Base-by-base conservation (phyloP, 1,140 invertebrate species). In the Drosophila azteca region DNA sequence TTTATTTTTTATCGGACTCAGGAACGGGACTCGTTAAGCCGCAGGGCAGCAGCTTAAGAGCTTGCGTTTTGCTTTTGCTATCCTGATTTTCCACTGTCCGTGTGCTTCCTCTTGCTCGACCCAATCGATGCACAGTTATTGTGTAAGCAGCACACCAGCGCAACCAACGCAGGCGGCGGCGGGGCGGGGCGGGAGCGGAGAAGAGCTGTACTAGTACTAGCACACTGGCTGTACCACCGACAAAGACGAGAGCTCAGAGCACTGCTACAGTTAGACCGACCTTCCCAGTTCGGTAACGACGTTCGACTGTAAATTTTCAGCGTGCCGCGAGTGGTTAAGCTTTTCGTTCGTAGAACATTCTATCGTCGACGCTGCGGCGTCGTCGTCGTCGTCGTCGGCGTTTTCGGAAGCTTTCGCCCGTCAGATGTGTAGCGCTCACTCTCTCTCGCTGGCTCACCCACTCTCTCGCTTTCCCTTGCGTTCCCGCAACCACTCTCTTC, bases 261-360 rank as follows among this genome's bases (percentile, higher is more conserved):
- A 84, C 74, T 88, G 77, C 84, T 78, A 85, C 83, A 81, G 77
- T 88, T 81, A 83, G 79, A 90, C 90, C 85, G 82, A 83, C 82
- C 80, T 91, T 91, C 87, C 87, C 68, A 84, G 90, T 90, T 88
- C 82, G 79, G 82, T 88, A 90, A 88, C 90, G 87, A 80, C 90
- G 90, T 83, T 91, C 90, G 90, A 91, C 90, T 91, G 90, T 91
- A 90, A 90, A 64, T 91, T 90, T 81, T 90, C 77, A 90, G 90
- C 82, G 68, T 71, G 74, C 79, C 77, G 82, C 79, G 90, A 91
- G 85, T 90, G 82, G 75, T 85, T 91, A 90, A 91, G 90, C 90
- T 91, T 91, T 90, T 35, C 29, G 17, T 6, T 68, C 84, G 71
- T 77, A 74, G 59, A 82, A 66, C 65, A 50, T 79, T 82, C 79